These are phyloP conservation scores for Mesoclemmys tuberculata DNA, from an alignment of 2,113 vertebrate genomes.

Conservation along the genomic window DNA sequence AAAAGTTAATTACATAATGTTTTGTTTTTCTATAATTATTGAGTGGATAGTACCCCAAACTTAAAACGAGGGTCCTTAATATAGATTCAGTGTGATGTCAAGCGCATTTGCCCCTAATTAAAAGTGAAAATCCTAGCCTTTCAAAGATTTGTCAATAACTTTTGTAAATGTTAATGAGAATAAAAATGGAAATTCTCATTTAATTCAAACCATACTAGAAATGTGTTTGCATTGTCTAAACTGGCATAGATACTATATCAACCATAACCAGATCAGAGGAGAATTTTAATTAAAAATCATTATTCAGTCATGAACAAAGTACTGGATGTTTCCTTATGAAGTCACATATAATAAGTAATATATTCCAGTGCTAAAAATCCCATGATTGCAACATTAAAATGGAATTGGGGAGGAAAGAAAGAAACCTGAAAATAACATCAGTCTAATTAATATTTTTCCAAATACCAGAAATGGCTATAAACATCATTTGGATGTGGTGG, in stretches of 20 bases:
- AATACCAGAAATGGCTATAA: constrained; percentile 31
- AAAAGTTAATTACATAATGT: constrained; percentile 3
- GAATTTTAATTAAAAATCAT: constrained; percentile 56
- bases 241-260: constrained; percentile 45
- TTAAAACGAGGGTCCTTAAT: neutral
- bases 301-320: constrained; percentile 47
- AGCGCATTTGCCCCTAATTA: constrained; percentile 69
- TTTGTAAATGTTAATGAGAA: constrained; percentile 74
- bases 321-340: constrained; percentile 9
- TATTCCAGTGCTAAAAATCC: neutral
- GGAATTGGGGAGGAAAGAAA: neutral
- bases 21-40: constrained; percentile 7
- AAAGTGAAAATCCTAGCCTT: constrained; percentile 71
- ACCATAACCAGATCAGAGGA: constrained; percentile 61
- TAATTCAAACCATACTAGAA: constrained; percentile 79
- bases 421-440: constrained; percentile 31
- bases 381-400: neutral
- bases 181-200: constrained; percentile 75
- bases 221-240: constrained; percentile 69
- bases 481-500: constrained; percentile 14
- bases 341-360: constrained; percentile 2
- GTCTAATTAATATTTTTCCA: constrained; percentile 41
- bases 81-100: neutral
- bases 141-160: constrained; percentile 74
- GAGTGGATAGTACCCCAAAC: neutral